phyloP scores from a whole-genome alignment of 2,888 invertebrate species.

The Metacarcinus magister region DNA sequence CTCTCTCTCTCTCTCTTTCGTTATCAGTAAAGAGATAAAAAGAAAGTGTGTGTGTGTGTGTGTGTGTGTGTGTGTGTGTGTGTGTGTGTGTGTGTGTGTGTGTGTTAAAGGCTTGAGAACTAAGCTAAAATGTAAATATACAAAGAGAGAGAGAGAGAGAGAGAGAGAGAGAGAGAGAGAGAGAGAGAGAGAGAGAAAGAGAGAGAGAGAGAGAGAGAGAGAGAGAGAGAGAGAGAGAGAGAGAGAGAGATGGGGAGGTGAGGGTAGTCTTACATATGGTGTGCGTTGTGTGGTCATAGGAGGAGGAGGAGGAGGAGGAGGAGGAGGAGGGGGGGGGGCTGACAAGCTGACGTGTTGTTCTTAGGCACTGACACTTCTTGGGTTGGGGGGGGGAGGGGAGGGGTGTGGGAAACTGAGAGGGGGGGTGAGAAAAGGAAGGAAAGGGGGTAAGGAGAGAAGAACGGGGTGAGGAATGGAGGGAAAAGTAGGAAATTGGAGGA shows the following conservation, averaged over 20 bases:
- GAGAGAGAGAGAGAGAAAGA: not conserved
- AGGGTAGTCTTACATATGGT: not conserved
- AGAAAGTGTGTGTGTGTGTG: not conserved
- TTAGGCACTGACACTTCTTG: not conserved
- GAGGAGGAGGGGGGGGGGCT: not conserved
- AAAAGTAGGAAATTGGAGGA: not conserved
- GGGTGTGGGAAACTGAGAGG: not conserved
- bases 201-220: conserved; percentile 15
- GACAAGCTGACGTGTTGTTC: conserved; percentile 51
- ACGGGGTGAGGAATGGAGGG: not conserved
- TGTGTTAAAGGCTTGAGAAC: too few relatives aligned
- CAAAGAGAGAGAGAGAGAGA: not conserved
- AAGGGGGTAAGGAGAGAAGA: not conserved
- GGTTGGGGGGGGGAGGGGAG: not conserved
- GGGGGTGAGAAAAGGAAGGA: not conserved
- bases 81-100: too few relatives aligned
- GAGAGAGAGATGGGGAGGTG: not conserved
- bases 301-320: not conserved
- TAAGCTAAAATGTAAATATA: too few relatives aligned
- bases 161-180: not conserved
- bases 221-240: not conserved
- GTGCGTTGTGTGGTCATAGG: not conserved
- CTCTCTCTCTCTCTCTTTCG: not conserved
- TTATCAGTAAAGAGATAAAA: not conserved
- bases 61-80: not conserved